Percentiles rank a stretch among this genome's conserved stretches.
phyloP scores from a whole-genome alignment of 2,888 invertebrate species.

The Cenopis cana region DNA sequence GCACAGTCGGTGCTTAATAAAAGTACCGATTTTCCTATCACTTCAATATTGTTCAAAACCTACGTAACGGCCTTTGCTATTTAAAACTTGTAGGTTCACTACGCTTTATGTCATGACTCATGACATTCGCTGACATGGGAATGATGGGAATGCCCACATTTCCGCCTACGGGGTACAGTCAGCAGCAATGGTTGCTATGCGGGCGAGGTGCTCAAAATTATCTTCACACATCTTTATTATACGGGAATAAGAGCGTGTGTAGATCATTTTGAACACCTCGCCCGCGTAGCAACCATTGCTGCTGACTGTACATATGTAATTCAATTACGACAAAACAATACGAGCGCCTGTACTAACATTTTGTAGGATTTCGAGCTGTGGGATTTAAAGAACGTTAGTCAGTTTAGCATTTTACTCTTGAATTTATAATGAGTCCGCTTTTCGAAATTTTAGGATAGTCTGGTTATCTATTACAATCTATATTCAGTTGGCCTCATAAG shows the following conservation, averaged over 20 bases:
- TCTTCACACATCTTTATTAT: no score
- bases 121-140: not conserved
- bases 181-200: no score
- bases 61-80: constrained; percentile 3
- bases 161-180: constrained; percentile 8
- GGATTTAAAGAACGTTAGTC: not conserved
- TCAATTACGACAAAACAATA: constrained; percentile 19
- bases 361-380: not conserved
- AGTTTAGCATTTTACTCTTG: constrained; percentile 2
- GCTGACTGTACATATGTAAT: no score
- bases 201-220: no score
- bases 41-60: not conserved
- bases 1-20: not conserved
- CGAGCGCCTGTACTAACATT: constrained; percentile 13
- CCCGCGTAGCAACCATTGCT: no score
- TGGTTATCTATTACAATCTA: no score
- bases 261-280: no score
- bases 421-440: not conserved
- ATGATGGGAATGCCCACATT: constrained; percentile 14
- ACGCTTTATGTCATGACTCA: not conserved
- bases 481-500: no score
- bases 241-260: no score
- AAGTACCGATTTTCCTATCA: not conserved
- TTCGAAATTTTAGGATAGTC: not conserved
- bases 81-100: constrained; percentile 7